A percentile compares a stretch with the other conserved stretches of the same genome.
Evolutionary conservation across 1,140 invertebrate genomes (phyloP).

Genomic region (Ceratosolen solmsi): DNA sequence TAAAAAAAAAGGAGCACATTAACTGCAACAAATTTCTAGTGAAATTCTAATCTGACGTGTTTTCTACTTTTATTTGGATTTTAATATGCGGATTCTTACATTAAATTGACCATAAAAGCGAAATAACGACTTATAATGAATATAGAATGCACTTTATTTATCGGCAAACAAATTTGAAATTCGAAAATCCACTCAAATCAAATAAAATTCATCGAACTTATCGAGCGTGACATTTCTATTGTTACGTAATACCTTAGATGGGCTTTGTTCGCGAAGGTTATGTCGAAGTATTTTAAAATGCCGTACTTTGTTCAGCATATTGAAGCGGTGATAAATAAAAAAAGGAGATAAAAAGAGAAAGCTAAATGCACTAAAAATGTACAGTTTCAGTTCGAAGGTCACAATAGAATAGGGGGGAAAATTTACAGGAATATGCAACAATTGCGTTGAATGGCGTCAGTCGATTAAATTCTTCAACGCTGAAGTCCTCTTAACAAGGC

Average conservation of each 20-base stretch:
- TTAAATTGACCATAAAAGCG: background rate
- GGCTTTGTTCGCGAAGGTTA: background rate
- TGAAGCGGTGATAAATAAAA: background rate
- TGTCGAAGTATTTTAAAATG: background rate
- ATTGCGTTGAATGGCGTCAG: background rate
- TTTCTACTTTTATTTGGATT: background rate
- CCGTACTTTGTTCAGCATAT: background rate
- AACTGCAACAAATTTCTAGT: conserved; percentile 6
- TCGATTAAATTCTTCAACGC: background rate
- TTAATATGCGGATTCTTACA: conserved; percentile 19
- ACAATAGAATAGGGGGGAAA: background rate
- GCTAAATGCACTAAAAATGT: background rate
- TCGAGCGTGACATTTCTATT: conserved; percentile 5
- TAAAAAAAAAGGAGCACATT: background rate
- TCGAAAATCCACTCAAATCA: background rate
- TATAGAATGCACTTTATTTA: background rate
- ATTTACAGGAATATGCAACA: background rate
- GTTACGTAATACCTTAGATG: conserved; percentile 16
- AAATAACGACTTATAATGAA: background rate
- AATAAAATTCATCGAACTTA: background rate
- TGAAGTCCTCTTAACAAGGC: background rate
- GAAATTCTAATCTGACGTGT: background rate
- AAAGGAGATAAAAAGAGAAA: background rate
- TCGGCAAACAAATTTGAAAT: background rate
- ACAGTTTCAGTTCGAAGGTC: background rate